Evolutionary conservation across 2,888 invertebrate species (phyloP).

Genomic region (Cantharis rustica): DNA sequence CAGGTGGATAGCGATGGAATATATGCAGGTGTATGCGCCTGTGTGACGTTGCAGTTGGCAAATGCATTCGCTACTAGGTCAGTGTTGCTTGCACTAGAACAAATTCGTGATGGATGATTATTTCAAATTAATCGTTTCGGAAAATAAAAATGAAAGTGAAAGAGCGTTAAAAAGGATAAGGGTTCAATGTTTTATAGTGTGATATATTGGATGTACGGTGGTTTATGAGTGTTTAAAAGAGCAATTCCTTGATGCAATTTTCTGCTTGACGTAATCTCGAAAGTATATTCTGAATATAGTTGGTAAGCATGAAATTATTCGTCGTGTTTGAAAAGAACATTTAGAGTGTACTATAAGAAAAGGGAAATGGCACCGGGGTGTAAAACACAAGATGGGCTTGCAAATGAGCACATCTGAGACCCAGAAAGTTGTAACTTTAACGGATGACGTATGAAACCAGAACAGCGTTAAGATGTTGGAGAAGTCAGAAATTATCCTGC

Average conservation of each 20-base stretch:
- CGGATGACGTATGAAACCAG: constrained; percentile 32
- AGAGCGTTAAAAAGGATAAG: background rate
- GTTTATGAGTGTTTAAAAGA: background rate
- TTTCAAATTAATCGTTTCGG: background rate
- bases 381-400: constrained; percentile 16
- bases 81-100: background rate
- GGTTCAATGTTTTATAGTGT: background rate
- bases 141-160: background rate
- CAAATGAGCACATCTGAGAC: constrained; percentile 31
- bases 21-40: constrained; percentile 3
- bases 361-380: constrained; percentile 4
- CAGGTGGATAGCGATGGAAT: background rate
- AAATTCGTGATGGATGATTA: background rate
- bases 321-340: constrained; percentile 8
- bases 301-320: constrained; percentile 21
- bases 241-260: constrained; percentile 1
- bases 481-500: constrained; percentile 33
- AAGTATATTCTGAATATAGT: constrained; percentile 3
- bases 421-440: constrained; percentile 17
- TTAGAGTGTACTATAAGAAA: background rate
- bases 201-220: background rate
- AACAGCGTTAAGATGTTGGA: constrained; percentile 28
- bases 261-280: background rate
- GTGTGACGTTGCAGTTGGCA: background rate
- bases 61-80: background rate